Conservation (phyloP, 1,140 invertebrate genomes). For the Drosophila bocki region DNA sequence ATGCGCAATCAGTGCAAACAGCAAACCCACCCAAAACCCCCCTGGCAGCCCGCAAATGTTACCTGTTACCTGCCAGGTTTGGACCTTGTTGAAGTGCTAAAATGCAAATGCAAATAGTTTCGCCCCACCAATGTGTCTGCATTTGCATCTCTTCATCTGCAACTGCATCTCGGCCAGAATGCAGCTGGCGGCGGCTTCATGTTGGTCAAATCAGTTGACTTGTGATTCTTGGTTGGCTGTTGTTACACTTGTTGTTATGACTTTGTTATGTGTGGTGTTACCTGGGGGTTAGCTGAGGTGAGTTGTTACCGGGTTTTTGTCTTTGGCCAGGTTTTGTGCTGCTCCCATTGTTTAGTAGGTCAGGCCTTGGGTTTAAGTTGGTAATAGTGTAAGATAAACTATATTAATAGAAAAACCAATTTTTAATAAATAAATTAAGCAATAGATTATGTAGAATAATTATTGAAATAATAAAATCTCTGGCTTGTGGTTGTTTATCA, state of each 20-base stretch:
- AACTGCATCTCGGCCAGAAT: slow-evolving; percentile 23
- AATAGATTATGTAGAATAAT: too few species aligned
- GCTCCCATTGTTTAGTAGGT: slow-evolving; percentile 47
- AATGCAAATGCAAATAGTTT: slow-evolving; percentile 80
- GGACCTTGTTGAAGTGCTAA: slow-evolving; percentile 72
- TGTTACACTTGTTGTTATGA: slow-evolving; percentile 44
- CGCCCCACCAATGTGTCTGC: slow-evolving; percentile 49
- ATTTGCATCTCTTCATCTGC: slow-evolving; percentile 57
- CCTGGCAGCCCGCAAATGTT: not conserved
- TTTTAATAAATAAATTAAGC: not conserved
- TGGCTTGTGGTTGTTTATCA: too few species aligned
- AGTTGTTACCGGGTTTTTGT: slow-evolving; percentile 6
- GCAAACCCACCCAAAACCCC: not conserved
- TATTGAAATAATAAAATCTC: too few species aligned
- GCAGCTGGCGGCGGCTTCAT: slow-evolving; percentile 17
- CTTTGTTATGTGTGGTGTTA: slow-evolving; percentile 42
- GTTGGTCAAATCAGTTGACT: slow-evolving; percentile 69
- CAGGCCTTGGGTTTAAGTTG: slow-evolving; percentile 6
- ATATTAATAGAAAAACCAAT: not conserved
- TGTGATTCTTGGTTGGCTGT: slow-evolving; percentile 31
- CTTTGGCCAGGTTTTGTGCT: slow-evolving; percentile 2
- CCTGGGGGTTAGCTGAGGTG: slow-evolving; percentile 25
- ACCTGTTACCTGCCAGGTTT: slow-evolving; percentile 2
- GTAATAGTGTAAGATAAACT: too few species aligned
- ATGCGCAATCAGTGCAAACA: slow-evolving; percentile 80